Conservation (phyloP, 37 sponge, comb jelly and placozoan species). For the Crambe crambe region DNA sequence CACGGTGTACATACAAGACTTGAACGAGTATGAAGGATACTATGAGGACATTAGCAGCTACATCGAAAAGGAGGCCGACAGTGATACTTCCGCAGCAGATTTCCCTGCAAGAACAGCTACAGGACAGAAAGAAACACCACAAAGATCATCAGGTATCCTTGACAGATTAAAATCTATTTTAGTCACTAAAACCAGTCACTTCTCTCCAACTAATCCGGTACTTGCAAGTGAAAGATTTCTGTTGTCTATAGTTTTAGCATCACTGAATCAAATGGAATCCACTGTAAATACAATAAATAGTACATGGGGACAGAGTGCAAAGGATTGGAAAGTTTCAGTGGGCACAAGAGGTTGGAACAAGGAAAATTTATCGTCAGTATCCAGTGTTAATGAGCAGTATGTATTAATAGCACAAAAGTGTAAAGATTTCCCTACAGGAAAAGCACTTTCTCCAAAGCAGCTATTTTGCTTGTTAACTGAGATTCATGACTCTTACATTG, state of each 20-base stretch:
- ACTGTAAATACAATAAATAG: not conserved
- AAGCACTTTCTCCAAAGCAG: not conserved
- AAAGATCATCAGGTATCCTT: too few species aligned
- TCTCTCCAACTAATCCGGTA: not conserved
- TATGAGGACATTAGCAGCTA: too few species aligned
- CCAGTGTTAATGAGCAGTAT: not conserved
- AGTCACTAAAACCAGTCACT: not conserved
- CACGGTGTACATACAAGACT: not conserved
- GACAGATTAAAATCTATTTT: too few species aligned
- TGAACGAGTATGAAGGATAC: not conserved
- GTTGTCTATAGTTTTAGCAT: not conserved
- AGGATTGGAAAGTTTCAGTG: not conserved
- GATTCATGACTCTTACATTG: not conserved
- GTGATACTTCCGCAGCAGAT: too few species aligned
- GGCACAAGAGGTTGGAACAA: not conserved
- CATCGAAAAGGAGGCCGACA: too few species aligned
- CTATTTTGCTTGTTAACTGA: not conserved
- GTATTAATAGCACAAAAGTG: not conserved
- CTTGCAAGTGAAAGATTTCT: not conserved
- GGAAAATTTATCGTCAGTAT: too few species aligned
- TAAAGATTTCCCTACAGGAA: not conserved
- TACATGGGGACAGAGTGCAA: not conserved
- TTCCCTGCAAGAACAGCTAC: too few species aligned
- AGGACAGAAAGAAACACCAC: too few species aligned
- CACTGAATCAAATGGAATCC: not conserved